phyloP scores from a whole-genome alignment of 2,113 vertebrate species.

The Chrysochloris asiatica region DNA sequence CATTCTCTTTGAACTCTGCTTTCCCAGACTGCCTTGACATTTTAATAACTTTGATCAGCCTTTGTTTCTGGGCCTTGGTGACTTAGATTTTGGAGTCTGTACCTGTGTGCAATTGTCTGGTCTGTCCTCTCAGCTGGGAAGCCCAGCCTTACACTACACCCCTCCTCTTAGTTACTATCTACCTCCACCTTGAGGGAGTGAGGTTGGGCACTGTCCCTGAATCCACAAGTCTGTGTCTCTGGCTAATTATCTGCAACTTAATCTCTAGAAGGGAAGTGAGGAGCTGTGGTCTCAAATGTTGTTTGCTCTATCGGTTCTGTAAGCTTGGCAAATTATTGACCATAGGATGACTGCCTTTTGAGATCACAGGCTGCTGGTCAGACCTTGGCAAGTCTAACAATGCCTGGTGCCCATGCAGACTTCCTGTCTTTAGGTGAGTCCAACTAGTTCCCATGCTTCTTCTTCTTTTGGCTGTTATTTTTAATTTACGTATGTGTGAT shows the following conservation, averaged over 20 bases:
- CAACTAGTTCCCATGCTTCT: not conserved
- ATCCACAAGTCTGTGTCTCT: not conserved
- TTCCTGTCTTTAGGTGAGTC: not conserved
- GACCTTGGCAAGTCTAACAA: not conserved
- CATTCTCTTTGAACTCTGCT: not conserved
- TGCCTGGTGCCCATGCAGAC: not conserved
- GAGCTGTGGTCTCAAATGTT: not conserved
- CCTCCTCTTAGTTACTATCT: not conserved
- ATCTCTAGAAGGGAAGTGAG: not conserved
- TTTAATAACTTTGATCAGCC: not conserved
- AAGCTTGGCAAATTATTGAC: not conserved
- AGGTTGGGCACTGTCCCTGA: not conserved
- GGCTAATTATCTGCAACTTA: conserved; percentile 1
- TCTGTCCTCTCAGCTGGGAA: conserved; percentile 18
- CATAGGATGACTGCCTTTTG: not conserved
- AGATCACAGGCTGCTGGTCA: not conserved
- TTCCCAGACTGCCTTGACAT: not conserved
- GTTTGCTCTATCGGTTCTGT: not conserved
- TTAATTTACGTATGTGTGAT: not conserved
- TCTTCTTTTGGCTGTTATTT: not conserved
- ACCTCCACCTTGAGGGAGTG: not conserved
- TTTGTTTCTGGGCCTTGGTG: conserved; percentile 18
- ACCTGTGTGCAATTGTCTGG: not conserved
- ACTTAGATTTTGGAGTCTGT: conserved; percentile 11
- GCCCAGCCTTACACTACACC: not conserved